phyloP scores from a whole-genome alignment of 2,888 invertebrate species.

The Hipparchia semele region DNA sequence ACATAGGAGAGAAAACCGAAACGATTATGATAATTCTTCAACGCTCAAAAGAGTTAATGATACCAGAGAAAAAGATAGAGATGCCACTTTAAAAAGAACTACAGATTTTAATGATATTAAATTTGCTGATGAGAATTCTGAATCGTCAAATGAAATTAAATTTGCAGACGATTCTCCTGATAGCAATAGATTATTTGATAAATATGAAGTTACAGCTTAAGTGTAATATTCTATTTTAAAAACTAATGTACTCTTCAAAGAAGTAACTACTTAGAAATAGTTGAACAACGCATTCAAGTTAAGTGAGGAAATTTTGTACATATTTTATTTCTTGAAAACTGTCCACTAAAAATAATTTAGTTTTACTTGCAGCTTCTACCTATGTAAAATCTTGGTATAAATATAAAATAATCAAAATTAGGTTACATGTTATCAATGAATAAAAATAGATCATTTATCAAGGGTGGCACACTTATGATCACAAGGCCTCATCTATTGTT shows the following conservation, averaged over 20 bases:
- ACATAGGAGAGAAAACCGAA: constrained; percentile 61
- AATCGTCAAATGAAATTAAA: constrained; percentile 77
- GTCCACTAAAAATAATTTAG: not conserved
- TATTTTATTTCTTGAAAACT: not conserved
- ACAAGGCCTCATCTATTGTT: not conserved
- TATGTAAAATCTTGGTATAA: no score
- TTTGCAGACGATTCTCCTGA: constrained; percentile 78
- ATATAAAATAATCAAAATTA: no score
- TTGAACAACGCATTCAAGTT: not conserved
- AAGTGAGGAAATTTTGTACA: not conserved
- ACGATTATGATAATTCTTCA: constrained; percentile 60
- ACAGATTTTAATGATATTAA: constrained; percentile 85
- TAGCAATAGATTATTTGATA: constrained; percentile 71
- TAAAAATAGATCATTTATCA: no score
- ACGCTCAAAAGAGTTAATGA: constrained; percentile 85
- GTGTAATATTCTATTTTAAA: not conserved
- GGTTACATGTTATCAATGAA: no score
- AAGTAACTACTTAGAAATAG: not conserved
- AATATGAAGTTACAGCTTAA: constrained; percentile 68
- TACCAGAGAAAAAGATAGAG: constrained; percentile 86
- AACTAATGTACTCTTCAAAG: constrained; percentile 11
- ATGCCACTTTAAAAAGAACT: constrained; percentile 80
- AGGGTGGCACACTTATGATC: no score
- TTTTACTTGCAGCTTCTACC: no score
- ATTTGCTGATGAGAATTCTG: constrained; percentile 88